Evolutionary conservation across 2,888 invertebrate genomes (phyloP).

Genomic region (Orthosia gracilis): DNA sequence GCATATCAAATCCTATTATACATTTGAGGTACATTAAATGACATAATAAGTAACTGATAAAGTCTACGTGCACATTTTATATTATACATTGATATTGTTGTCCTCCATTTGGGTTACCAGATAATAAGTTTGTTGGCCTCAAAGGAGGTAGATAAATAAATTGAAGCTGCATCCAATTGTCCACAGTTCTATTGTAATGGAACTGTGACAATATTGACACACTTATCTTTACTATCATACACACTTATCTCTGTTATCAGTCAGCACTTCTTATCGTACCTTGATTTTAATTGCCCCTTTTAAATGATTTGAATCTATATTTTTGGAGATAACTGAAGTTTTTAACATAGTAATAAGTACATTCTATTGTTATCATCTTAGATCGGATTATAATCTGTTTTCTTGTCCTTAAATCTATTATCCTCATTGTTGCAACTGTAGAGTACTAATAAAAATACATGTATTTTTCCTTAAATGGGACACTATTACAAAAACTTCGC

Average conservation of each 20-base stretch:
- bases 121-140: slow-evolving; percentile 65
- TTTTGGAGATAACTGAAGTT: slow-evolving; percentile 11
- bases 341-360: neutral
- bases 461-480: too few relatives aligned
- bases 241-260: slow-evolving; percentile 23
- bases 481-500: too few relatives aligned
- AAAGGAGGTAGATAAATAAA: slow-evolving; percentile 35
- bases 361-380: neutral
- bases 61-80: slow-evolving; percentile 6
- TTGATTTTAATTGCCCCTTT: slow-evolving; percentile 54
- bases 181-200: slow-evolving; percentile 5
- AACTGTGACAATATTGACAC: slow-evolving; percentile 28
- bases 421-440: neutral
- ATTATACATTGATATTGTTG: slow-evolving; percentile 27
- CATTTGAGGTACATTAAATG: slow-evolving; percentile 2
- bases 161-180: slow-evolving; percentile 29
- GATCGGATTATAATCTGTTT: neutral
- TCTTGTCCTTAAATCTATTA: too few relatives aligned
- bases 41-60: slow-evolving; percentile 19
- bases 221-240: slow-evolving; percentile 8
- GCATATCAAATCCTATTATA: neutral
- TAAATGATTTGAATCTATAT: slow-evolving; percentile 27
- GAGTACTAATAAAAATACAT: neutral
- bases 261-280: slow-evolving; percentile 13
- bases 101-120: slow-evolving; percentile 47